These are phyloP conservation scores for Sicus ferrugineus DNA, from an alignment of 2,888 invertebrate species.

Conservation along the genomic window DNA sequence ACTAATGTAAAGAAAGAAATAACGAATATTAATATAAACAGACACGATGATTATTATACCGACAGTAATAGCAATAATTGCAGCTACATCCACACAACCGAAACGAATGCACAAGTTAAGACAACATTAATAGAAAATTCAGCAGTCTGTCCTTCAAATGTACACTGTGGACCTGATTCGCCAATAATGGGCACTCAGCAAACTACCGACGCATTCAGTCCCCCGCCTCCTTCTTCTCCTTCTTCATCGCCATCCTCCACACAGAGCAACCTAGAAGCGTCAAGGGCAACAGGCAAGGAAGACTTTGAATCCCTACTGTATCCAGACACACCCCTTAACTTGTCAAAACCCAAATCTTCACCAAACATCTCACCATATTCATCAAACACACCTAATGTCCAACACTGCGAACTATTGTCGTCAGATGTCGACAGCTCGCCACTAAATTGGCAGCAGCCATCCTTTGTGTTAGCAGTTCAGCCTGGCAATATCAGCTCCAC, in stretches of 20 bases:
- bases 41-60: neutral
- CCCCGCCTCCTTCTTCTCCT: too few species aligned
- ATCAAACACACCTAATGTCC: slow-evolving; percentile 48
- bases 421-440: slow-evolving; percentile 44
- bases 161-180: slow-evolving; percentile 43
- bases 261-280: slow-evolving; percentile 49
- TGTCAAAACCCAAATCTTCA: slow-evolving; percentile 83
- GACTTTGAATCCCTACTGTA: slow-evolving; percentile 65
- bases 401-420: slow-evolving; percentile 29
- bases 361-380: slow-evolving; percentile 65
- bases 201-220: slow-evolving; percentile 6
- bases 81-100: neutral
- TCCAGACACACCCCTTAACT: slow-evolving; percentile 86
- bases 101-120: neutral
- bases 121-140: neutral
- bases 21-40: slow-evolving; percentile 13
- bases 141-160: neutral
- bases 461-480: neutral
- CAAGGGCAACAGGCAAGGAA: slow-evolving; percentile 8
- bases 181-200: slow-evolving; percentile 37
- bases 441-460: slow-evolving; percentile 45
- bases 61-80: slow-evolving; percentile 24
- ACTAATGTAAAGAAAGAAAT: slow-evolving; percentile 12
- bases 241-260: slow-evolving; percentile 34
- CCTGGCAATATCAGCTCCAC: neutral